These are phyloP conservation scores for Brachyistius frenatus DNA, from an alignment of 2,113 vertebrate species.

Conservation along the genomic window DNA sequence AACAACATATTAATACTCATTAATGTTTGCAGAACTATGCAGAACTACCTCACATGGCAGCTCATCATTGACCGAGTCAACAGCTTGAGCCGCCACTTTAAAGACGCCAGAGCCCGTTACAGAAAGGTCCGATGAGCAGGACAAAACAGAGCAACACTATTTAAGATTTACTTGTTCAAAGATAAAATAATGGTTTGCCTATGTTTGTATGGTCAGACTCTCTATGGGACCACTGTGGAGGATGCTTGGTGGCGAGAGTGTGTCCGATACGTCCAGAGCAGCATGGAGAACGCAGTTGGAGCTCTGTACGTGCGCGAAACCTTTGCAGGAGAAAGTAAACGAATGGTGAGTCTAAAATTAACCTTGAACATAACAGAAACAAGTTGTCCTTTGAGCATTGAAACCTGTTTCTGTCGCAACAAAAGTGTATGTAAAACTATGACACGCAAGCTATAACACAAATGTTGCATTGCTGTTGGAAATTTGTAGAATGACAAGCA, in stretches of 20 bases:
- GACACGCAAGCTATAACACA: no score
- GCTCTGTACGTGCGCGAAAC: constrained; percentile 92
- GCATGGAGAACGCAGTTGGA: constrained; percentile 96
- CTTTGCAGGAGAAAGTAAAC: constrained; percentile 94
- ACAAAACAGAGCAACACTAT: background rate
- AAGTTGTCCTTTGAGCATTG: background rate
- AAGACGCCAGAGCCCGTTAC: constrained; percentile 90
- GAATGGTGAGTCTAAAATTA: constrained; percentile 84
- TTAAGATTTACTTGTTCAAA: background rate
- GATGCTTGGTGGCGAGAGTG: constrained; percentile 96
- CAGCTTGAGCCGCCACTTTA: constrained; percentile 93
- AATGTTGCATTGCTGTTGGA: no score
- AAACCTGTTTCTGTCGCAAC: background rate
- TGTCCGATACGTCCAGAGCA: constrained; percentile 93
- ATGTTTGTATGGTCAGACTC: constrained; percentile 80
- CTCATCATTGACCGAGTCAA: constrained; percentile 90
- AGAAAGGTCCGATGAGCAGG: constrained; percentile 79
- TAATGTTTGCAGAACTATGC: constrained; percentile 87
- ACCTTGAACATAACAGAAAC: background rate
- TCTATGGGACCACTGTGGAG: constrained; percentile 92
- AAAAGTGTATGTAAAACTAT: no score
- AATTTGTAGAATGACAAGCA: no score
- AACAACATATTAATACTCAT: background rate
- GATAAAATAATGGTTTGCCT: constrained; percentile 1
- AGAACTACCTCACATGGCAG: constrained; percentile 97